These are phyloP conservation scores for Eueides isabella DNA, from an alignment of 1,140 invertebrate species.

Conservation along the genomic window DNA sequence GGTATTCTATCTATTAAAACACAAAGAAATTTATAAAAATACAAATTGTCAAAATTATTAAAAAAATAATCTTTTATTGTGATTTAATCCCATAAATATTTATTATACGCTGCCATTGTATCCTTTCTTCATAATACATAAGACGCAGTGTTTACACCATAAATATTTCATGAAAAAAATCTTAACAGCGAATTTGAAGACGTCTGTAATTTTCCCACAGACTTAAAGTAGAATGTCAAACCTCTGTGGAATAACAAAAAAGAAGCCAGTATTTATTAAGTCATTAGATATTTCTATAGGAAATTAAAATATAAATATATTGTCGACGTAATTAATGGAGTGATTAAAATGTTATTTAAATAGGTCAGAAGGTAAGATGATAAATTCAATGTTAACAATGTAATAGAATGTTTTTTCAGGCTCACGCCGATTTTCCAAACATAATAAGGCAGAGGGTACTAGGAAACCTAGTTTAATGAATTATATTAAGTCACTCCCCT, in stretches of 20 bases:
- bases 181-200: constrained; percentile 16
- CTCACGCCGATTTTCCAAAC: too few species aligned
- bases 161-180: constrained; percentile 12
- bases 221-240: neutral
- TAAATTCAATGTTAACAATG: too few species aligned
- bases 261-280: neutral
- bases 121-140: too few species aligned
- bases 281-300: neutral
- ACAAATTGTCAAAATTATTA: neutral
- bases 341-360: too few species aligned
- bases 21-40: neutral
- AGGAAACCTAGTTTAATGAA: too few species aligned
- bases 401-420: too few species aligned
- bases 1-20: too few species aligned
- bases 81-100: neutral
- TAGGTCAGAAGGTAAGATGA: too few species aligned
- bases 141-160: neutral
- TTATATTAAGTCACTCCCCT: too few species aligned
- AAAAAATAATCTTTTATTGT: neutral
- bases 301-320: neutral
- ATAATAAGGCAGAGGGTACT: too few species aligned
- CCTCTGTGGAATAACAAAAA: neutral
- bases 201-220: constrained; percentile 17
- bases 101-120: too few species aligned
- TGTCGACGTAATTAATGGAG: too few species aligned